These are phyloP conservation scores for Cremastinae sp. DNA, from an alignment of 2,888 invertebrate genomes.

Conservation along the genomic window DNA sequence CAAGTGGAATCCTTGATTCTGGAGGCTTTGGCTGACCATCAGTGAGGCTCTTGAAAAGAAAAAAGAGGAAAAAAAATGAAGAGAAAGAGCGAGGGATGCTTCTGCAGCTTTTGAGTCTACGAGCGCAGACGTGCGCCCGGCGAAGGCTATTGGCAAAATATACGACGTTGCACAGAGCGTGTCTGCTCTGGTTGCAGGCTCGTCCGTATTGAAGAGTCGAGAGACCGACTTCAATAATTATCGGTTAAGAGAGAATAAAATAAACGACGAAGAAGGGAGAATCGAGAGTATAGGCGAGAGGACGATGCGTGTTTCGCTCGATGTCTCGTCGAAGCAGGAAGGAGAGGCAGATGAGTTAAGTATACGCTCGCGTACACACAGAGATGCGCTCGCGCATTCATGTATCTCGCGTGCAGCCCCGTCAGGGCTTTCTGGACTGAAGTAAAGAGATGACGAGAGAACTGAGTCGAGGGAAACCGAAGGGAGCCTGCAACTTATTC, in stretches of 20 bases:
- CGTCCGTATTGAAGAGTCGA: conserved; percentile 57
- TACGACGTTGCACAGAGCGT: conserved; percentile 17
- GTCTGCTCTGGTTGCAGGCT: conserved; percentile 23
- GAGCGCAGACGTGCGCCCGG: neutral
- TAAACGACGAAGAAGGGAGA: conserved; percentile 39
- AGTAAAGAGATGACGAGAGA: conserved; percentile 57
- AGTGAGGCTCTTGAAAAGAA: conserved; percentile 32
- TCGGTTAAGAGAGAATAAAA: conserved; percentile 65
- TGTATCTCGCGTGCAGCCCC: neutral
- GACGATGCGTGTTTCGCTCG: conserved; percentile 31
- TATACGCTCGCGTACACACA: conserved; percentile 7
- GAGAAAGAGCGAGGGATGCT: conserved; percentile 38
- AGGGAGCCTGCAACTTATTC: conserved; percentile 42
- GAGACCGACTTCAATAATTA: conserved; percentile 76
- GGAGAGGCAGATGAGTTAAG: conserved; percentile 31
- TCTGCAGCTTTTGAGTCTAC: conserved; percentile 47
- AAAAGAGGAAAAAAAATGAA: neutral
- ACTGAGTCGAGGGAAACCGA: conserved; percentile 38
- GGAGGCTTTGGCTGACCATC: conserved; percentile 1
- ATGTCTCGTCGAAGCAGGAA: conserved; percentile 41
- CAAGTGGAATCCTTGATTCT: conserved; percentile 22
- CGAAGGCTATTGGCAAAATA: conserved; percentile 7
- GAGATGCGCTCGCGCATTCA: neutral
- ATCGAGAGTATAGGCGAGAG: conserved; percentile 20
- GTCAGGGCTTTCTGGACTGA: conserved; percentile 25